phyloP scores from a whole-genome alignment of 1,140 invertebrate species.

The Aphaenogaster floridana region DNA sequence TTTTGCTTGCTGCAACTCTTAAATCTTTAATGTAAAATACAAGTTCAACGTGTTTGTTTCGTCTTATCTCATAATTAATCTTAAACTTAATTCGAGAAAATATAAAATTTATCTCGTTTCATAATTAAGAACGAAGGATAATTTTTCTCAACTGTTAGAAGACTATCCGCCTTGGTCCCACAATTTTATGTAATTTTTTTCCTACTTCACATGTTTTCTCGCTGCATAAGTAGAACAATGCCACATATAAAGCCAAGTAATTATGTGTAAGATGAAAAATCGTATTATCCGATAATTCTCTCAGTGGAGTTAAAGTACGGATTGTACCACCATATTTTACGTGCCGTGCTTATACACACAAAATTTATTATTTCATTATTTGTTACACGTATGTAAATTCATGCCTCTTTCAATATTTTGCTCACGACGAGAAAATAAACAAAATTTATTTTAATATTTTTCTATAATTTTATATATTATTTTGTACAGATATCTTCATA shows the following conservation, averaged over 20 bases:
- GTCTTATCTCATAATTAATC: slow-evolving; percentile 40
- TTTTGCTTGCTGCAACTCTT: neutral
- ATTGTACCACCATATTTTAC: neutral
- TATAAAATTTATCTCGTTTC: neutral
- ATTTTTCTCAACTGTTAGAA: neutral
- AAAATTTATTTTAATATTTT: neutral
- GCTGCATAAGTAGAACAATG: neutral
- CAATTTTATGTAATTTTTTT: slow-evolving; percentile 30
- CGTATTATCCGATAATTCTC: slow-evolving; percentile 35
- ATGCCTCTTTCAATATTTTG: neutral
- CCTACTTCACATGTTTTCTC: slow-evolving; percentile 17
- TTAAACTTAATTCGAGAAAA: slow-evolving; percentile 44
- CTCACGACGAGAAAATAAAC: neutral
- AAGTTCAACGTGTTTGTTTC: neutral
- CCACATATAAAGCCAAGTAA: slow-evolving; percentile 6
- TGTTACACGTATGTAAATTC: neutral
- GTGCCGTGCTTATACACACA: no score
- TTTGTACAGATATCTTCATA: neutral
- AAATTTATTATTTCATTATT: slow-evolving; percentile 12
- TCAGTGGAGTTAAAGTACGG: neutral
- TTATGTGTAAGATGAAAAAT: slow-evolving; percentile 13
- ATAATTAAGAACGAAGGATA: slow-evolving; percentile 29
- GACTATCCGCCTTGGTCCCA: neutral
- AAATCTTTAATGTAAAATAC: slow-evolving; percentile 1
- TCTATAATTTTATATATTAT: neutral